Evolutionary conservation across 2,888 invertebrate genomes (phyloP).

Genomic region (Ennomos quercinarius): DNA sequence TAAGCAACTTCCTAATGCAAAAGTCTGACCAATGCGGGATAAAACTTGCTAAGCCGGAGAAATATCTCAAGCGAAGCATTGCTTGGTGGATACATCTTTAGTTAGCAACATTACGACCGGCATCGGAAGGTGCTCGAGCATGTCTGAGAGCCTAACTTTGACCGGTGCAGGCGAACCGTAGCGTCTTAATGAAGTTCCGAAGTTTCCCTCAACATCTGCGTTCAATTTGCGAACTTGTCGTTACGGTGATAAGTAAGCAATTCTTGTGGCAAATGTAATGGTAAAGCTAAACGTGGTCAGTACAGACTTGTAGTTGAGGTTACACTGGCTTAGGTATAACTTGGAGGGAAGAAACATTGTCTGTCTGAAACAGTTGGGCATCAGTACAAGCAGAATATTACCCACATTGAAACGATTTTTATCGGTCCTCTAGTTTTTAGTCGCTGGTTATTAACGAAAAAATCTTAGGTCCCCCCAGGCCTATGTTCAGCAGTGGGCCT

Average conservation of each 20-base stretch:
- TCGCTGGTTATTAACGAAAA: no score
- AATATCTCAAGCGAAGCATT: constrained; percentile 53
- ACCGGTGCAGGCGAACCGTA: constrained; percentile 68
- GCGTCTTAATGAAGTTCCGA: constrained; percentile 78
- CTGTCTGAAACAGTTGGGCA: constrained; percentile 10
- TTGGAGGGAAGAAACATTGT: constrained; percentile 32
- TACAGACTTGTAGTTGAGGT: constrained; percentile 45
- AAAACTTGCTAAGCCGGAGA: constrained; percentile 59
- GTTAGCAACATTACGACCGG: constrained; percentile 58
- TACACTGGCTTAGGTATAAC: constrained; percentile 44
- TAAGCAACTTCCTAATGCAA: constrained; percentile 50
- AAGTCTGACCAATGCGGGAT: constrained; percentile 53
- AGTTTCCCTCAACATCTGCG: constrained; percentile 52
- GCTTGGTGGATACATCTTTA: constrained; percentile 52
- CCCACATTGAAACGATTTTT: no score
- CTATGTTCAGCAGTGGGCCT: no score
- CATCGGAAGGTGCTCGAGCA: constrained; percentile 64
- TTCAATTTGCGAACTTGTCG: constrained; percentile 52
- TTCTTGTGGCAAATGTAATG: constrained; percentile 40
- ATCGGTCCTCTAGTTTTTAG: no score
- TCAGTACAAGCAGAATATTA: constrained; percentile 2
- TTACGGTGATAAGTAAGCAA: constrained; percentile 50
- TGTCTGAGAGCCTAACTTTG: constrained; percentile 68
- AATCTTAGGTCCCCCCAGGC: no score
- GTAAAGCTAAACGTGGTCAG: constrained; percentile 57